Conservation (phyloP, 92 coral and sea anemone genomes). For the Epizoanthus scotinus region DNA sequence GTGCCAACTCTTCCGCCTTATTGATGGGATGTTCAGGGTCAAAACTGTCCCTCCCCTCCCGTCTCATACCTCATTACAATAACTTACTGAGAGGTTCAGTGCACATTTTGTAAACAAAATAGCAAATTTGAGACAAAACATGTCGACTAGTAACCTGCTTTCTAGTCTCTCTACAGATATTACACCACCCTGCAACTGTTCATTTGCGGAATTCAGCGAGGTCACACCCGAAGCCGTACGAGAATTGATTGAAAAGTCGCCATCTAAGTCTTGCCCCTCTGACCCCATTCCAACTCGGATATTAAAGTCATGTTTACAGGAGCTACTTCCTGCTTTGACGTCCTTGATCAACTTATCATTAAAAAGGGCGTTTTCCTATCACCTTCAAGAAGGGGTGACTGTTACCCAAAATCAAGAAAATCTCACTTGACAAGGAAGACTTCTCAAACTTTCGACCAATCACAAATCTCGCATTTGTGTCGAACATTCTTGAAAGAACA, state of each 20-base stretch:
- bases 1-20: slow-evolving; percentile 21
- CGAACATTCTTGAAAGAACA: background rate
- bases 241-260: background rate
- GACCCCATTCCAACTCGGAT: background rate
- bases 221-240: background rate
- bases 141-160: too few relatives aligned
- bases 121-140: slow-evolving; percentile 26
- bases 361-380: background rate
- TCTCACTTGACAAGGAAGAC: background rate
- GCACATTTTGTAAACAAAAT: slow-evolving; percentile 28
- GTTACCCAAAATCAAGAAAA: background rate
- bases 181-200: slow-evolving; percentile 30
- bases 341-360: background rate
- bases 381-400: background rate
- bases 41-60: slow-evolving; percentile 48
- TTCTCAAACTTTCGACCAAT: background rate
- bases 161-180: slow-evolving; percentile 2
- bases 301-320: background rate
- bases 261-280: background rate
- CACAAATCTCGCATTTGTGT: background rate
- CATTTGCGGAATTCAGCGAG: slow-evolving; percentile 9
- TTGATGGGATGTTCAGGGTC: slow-evolving; percentile 44
- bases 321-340: background rate
- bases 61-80: slow-evolving; percentile 24
- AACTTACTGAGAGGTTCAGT: slow-evolving; percentile 39